phyloP scores from a whole-genome alignment of 2,113 vertebrate genomes.

The Eidolon helvum region DNA sequence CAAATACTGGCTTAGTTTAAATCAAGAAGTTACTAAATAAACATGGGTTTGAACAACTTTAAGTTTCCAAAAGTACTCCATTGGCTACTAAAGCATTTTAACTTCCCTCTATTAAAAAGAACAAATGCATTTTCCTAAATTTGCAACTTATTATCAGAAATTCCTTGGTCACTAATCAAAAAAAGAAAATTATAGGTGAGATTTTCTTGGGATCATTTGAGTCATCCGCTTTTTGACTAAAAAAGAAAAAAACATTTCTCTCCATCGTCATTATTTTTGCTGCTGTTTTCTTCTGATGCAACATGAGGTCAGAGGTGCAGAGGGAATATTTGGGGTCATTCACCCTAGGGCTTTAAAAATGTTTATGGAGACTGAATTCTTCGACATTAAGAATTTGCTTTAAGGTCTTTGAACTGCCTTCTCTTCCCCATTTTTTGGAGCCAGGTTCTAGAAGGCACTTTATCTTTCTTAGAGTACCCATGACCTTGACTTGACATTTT shows the following conservation, averaged over 20 bases:
- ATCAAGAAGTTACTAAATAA: slow-evolving; percentile 51
- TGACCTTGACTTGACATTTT: background rate
- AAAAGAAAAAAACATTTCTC: background rate
- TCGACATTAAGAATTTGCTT: slow-evolving; percentile 37
- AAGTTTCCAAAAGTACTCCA: background rate
- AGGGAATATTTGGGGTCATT: background rate
- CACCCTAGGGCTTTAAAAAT: background rate
- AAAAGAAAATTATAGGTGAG: background rate
- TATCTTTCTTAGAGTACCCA: background rate
- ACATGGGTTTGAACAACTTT: background rate
- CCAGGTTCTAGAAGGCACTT: background rate
- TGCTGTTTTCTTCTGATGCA: background rate
- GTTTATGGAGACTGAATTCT: slow-evolving; percentile 23
- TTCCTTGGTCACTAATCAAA: background rate
- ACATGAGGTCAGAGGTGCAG: background rate
- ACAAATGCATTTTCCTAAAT: slow-evolving; percentile 25
- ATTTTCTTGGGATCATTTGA: background rate
- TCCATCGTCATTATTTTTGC: background rate
- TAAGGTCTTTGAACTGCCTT: background rate
- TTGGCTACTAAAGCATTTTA: slow-evolving; percentile 2
- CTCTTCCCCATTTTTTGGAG: background rate
- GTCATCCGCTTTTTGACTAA: background rate
- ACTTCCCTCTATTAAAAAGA: slow-evolving; percentile 24
- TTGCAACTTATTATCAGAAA: slow-evolving; percentile 54
- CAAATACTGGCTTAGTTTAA: slow-evolving; percentile 41